Conservation (phyloP, 2,797 vertebrate species). For the Fistularia commersonii region DNA sequence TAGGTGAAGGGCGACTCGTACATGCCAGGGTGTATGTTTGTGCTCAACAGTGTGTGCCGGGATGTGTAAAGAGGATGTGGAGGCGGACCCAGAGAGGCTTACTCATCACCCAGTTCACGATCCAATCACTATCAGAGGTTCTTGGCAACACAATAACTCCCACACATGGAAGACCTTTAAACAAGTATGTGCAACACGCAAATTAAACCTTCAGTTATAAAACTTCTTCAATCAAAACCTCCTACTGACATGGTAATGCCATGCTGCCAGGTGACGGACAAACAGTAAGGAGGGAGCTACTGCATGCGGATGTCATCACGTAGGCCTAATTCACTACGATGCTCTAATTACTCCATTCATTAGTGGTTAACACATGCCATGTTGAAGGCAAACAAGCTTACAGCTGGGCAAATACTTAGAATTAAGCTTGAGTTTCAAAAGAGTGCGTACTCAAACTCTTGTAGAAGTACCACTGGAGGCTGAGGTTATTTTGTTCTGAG, state of each 20-base stretch:
- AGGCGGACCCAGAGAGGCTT: constrained; percentile 66
- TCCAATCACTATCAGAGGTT: constrained; percentile 50
- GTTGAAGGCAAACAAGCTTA: constrained; percentile 65
- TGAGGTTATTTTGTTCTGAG: constrained; percentile 2
- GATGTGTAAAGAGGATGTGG: constrained; percentile 72
- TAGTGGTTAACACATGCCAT: constrained; percentile 63
- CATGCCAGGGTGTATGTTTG: constrained; percentile 30
- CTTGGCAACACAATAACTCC: constrained; percentile 52
- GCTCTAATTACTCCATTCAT: constrained; percentile 74
- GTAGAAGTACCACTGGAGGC: constrained; percentile 3
- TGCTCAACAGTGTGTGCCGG: constrained; percentile 9
- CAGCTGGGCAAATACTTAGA: constrained; percentile 72
- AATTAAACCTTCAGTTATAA: constrained; percentile 25
- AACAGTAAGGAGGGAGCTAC: constrained; percentile 26
- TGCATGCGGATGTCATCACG: constrained; percentile 56
- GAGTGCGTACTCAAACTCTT: constrained; percentile 29
- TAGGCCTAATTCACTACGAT: constrained; percentile 67
- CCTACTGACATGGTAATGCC: constrained; percentile 2
- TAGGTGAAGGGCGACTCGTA: constrained; percentile 28
- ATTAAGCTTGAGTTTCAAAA: constrained; percentile 46
- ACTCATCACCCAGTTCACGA: constrained; percentile 59
- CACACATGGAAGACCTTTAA: constrained; percentile 47
- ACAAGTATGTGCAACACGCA: constrained; percentile 23
- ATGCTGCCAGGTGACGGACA: constrained; percentile 28
- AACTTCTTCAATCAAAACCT: constrained; percentile 6